A percentile compares a stretch with the other conserved stretches of the same genome.
Evolutionary conservation across 2,113 vertebrate species (phyloP).

Genomic region (Merops nubicus): DNA sequence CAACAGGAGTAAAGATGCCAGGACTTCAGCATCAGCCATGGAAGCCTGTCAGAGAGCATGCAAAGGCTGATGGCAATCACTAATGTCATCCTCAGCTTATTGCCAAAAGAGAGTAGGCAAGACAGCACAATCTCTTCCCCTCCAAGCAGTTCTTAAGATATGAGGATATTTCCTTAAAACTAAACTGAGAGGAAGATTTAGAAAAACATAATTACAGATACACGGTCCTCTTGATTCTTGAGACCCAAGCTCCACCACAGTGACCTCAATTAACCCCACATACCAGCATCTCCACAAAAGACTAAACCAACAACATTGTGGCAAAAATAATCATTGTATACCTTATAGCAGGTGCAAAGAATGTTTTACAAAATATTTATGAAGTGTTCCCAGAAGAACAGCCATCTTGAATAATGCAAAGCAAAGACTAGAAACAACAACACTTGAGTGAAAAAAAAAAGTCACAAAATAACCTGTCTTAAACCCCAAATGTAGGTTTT

Average conservation of each 20-base stretch:
- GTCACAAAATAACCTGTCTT: not conserved
- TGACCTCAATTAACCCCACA: not conserved
- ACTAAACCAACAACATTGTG: not conserved
- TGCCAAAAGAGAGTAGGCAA: not conserved
- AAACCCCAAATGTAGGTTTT: not conserved
- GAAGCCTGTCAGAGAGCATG: rapidly evolving
- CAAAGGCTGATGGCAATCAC: not conserved
- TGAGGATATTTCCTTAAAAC: not conserved
- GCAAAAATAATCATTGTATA: not conserved
- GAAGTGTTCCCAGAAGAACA: not conserved
- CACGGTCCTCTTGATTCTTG: not conserved
- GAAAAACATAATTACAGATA: not conserved
- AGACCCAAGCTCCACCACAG: not conserved
- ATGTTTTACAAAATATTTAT: not conserved
- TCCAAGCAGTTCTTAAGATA: not conserved
- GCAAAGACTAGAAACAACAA: not conserved
- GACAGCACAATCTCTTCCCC: not conserved
- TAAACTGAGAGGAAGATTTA: not conserved
- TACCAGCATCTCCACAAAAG: not conserved
- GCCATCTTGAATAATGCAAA: not conserved
- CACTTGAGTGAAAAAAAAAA: not conserved
- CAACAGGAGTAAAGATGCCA: not conserved
- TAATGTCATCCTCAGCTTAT: rapidly evolving
- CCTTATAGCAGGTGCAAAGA: not conserved
- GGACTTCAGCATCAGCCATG: not conserved